Evolutionary conservation across 2,797 vertebrate species (phyloP).

Genomic region (Margarornis squamiger): DNA sequence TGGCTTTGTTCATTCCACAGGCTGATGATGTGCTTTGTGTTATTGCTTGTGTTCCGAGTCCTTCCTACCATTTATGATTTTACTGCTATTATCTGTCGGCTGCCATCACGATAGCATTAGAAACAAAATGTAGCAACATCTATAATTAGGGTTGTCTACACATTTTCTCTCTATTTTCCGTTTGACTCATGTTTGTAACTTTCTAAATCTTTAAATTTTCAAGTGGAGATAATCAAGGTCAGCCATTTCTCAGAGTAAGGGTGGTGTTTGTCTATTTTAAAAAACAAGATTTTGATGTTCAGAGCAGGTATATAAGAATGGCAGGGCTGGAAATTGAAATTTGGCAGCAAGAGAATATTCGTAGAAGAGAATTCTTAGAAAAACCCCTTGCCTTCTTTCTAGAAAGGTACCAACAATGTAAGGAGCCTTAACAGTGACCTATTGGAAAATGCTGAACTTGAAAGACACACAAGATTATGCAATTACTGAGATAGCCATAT

Average conservation of each 20-base stretch:
- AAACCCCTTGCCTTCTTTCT: not conserved
- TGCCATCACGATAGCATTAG: not conserved
- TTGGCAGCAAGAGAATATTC: not conserved
- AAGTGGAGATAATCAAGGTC: not conserved
- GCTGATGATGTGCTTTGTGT: conserved; percentile 44
- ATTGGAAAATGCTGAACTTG: not conserved
- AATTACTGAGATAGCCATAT: not conserved
- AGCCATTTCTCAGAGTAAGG: not conserved
- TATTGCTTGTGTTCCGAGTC: conserved; percentile 8
- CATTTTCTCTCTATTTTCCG: not conserved
- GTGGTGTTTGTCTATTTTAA: not conserved
- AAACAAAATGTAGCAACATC: not conserved
- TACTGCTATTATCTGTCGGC: conserved; percentile 54
- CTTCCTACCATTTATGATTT: conserved; percentile 39
- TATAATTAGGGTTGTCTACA: conserved; percentile 43
- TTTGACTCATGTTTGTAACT: conserved; percentile 8
- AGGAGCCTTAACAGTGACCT: not conserved
- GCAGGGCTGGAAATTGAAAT: not conserved
- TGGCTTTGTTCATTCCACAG: conserved; percentile 19
- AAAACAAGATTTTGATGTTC: not conserved
- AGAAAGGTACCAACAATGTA: not conserved
- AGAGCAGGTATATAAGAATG: not conserved
- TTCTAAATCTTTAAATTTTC: not conserved
- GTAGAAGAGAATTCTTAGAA: not conserved
- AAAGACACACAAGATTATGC: not conserved